Conservation (phyloP, 2,113 vertebrate species). For the Bubo blakistoni region DNA sequence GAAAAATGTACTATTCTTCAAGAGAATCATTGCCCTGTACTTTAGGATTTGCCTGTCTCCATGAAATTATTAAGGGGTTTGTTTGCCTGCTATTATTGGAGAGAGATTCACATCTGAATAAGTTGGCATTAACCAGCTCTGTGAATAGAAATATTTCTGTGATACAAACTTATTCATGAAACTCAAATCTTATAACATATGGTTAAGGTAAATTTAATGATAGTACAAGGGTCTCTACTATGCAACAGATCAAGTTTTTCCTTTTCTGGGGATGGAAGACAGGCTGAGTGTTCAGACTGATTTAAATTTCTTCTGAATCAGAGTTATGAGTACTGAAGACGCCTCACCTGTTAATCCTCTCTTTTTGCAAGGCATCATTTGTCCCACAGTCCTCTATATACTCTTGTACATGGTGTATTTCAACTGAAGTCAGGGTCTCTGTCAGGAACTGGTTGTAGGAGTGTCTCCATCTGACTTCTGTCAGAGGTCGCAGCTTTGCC, state of each 20-base stretch:
- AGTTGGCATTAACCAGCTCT: background rate
- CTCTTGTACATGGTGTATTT: background rate
- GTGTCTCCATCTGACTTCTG: background rate
- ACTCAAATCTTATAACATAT: rapidly evolving
- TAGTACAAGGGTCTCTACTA: background rate
- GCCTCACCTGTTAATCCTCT: background rate
- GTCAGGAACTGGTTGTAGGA: background rate
- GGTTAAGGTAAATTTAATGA: background rate
- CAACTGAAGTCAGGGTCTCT: background rate
- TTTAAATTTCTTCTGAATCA: background rate
- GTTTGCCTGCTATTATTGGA: background rate
- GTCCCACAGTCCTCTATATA: background rate
- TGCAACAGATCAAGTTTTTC: background rate
- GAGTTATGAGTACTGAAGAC: background rate
- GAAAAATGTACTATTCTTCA: background rate
- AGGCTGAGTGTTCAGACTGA: background rate
- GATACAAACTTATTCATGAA: background rate
- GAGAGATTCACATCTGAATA: background rate
- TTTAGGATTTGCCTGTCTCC: background rate
- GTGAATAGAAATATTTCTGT: background rate
- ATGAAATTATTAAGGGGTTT: background rate
- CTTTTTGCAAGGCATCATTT: background rate
- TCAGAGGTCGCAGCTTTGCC: background rate
- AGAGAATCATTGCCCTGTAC: background rate
- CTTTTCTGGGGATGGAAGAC: background rate